A percentile compares a stretch with the other conserved stretches of the same genome.
Evolutionary conservation across 2,113 vertebrate species (phyloP).

Genomic region (Perca flavescens): DNA sequence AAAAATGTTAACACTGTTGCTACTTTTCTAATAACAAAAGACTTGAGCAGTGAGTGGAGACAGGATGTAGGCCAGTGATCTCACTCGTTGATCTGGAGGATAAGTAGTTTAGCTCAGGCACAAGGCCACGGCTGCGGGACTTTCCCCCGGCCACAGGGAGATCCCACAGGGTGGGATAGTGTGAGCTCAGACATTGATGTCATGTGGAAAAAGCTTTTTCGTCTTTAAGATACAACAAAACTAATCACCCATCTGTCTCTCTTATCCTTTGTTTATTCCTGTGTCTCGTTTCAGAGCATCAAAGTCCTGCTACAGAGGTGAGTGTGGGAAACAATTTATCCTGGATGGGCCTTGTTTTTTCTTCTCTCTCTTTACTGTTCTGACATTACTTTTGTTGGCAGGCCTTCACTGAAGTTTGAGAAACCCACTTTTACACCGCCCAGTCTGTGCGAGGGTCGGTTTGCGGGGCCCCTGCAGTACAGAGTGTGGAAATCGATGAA

Average conservation of each 20-base stretch:
- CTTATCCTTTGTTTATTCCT: conserved; percentile 55
- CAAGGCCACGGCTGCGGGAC: conserved; percentile 67
- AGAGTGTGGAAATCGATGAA: conserved; percentile 87
- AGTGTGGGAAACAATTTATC: conserved; percentile 55
- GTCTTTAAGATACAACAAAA: conserved; percentile 58
- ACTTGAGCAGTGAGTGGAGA: conserved; percentile 40
- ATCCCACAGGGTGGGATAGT: conserved; percentile 75
- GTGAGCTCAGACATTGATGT: conserved; percentile 80
- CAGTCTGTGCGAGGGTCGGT: conserved; percentile 85
- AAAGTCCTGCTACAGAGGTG: conserved; percentile 85
- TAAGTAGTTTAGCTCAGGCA: conserved; percentile 65
- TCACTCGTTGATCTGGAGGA: conserved; percentile 69
- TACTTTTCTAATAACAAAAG: conserved; percentile 40
- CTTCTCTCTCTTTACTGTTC: conserved; percentile 15
- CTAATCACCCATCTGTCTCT: conserved; percentile 64
- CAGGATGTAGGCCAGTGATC: conserved; percentile 77
- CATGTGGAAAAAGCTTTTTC: conserved; percentile 77
- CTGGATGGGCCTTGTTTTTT: conserved; percentile 7
- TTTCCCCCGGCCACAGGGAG: conserved; percentile 77
- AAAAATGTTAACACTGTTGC: neutral
- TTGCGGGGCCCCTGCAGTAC: conserved; percentile 86
- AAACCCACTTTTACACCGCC: conserved; percentile 79
- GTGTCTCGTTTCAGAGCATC: conserved; percentile 79
- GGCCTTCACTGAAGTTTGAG: conserved; percentile 85
- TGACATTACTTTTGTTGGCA: conserved; percentile 63